A percentile compares a stretch with the other conserved stretches of the same genome.
Evolutionary conservation across 2,888 invertebrate genomes (phyloP).

Genomic region (Caenorhabditis angaria): DNA sequence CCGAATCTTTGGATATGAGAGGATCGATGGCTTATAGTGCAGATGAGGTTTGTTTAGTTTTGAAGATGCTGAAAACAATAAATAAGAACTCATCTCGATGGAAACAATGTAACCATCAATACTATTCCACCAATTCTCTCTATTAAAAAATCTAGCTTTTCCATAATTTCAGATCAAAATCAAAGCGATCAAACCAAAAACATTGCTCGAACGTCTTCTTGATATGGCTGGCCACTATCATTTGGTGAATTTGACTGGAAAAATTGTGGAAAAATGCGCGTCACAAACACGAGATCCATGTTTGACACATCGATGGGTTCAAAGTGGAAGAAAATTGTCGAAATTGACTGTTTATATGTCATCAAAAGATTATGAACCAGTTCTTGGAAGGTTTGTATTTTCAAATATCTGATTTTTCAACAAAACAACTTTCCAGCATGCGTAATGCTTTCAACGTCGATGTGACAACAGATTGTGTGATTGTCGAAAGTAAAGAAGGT

Average conservation of each 20-base stretch:
- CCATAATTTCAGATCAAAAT: slow-evolving; percentile 50
- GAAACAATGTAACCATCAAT: too few relatives aligned
- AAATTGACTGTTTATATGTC: slow-evolving; percentile 44
- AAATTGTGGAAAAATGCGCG: slow-evolving; percentile 44
- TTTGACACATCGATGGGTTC: slow-evolving; percentile 25
- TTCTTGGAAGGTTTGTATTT: slow-evolving; percentile 54
- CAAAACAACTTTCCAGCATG: slow-evolving; percentile 3
- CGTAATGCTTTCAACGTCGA: slow-evolving; percentile 54
- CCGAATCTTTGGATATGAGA: slow-evolving; percentile 58
- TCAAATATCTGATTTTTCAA: too few relatives aligned
- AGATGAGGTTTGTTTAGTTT: slow-evolving; percentile 44
- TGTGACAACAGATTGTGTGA: slow-evolving; percentile 41
- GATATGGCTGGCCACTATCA: slow-evolving; percentile 58
- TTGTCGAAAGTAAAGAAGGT: slow-evolving; percentile 56
- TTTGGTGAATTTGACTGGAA: slow-evolving; percentile 48
- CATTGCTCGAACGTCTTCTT: slow-evolving; percentile 53
- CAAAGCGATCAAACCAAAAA: slow-evolving; percentile 32
- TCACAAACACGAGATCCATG: slow-evolving; percentile 42
- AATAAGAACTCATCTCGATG: too few relatives aligned
- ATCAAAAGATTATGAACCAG: slow-evolving; percentile 57
- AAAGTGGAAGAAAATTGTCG: slow-evolving; percentile 19
- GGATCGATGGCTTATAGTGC: slow-evolving; percentile 56
- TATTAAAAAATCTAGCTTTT: neutral
- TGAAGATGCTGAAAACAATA: too few relatives aligned
- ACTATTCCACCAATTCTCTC: too few relatives aligned